Evolutionary conservation across 2,888 invertebrate species (phyloP).

Genomic region (Plagodis pulveraria): DNA sequence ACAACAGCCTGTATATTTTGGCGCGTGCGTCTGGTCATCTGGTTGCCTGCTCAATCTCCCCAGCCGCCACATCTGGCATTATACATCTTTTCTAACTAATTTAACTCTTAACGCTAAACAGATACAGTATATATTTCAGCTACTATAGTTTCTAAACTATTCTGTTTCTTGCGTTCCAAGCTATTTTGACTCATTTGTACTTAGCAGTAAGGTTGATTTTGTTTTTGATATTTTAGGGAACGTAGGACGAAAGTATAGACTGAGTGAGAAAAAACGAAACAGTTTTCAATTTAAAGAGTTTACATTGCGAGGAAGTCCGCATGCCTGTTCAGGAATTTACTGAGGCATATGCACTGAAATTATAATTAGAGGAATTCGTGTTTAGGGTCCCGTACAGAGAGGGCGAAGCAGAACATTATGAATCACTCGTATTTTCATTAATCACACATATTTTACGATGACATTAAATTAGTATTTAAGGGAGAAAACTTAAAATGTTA

Average conservation of each 20-base stretch:
- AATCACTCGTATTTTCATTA: no score
- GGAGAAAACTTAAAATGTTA: no score
- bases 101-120: background rate
- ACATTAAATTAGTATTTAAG: no score
- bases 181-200: background rate
- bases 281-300: constrained; percentile 14
- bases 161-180: background rate
- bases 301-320: constrained; percentile 17
- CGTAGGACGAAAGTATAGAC: background rate
- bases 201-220: background rate
- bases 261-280: constrained; percentile 10
- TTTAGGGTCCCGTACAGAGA: no score
- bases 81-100: constrained; percentile 1
- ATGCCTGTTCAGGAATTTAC: constrained; percentile 11
- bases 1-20: constrained; percentile 26
- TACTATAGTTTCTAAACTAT: background rate
- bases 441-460: no score
- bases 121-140: background rate
- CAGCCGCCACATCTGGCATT: constrained; percentile 31
- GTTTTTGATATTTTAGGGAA: background rate
- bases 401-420: no score
- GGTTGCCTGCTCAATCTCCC: constrained; percentile 39
- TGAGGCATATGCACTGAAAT: background rate
- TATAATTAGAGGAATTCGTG: background rate
- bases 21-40: constrained; percentile 39